A percentile compares a stretch with the other conserved stretches of the same genome.
phyloP scores from a whole-genome alignment of 1,140 invertebrate species.

The Atopsyche davidsoni region DNA sequence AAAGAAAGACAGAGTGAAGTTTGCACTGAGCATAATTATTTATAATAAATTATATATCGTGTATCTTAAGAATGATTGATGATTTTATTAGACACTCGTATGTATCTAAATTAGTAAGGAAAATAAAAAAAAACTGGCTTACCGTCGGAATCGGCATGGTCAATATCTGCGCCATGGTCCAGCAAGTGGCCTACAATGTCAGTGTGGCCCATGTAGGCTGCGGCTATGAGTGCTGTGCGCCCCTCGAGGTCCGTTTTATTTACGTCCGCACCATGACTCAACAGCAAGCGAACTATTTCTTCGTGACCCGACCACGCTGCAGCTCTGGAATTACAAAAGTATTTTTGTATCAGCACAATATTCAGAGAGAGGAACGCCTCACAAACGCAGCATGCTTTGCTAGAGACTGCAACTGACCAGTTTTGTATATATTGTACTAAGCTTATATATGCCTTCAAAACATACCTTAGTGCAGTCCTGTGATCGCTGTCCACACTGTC shows the following conservation, averaged over 20 bases:
- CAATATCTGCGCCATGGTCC: conserved; percentile 77
- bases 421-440: background rate
- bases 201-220: conserved; percentile 86
- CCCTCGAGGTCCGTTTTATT: conserved; percentile 82
- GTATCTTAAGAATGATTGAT: no score
- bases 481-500: conserved; percentile 75
- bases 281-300: conserved; percentile 63
- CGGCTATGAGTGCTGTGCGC: conserved; percentile 83
- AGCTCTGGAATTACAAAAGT: no score
- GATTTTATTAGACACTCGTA: no score
- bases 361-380: no score
- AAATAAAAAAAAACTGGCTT: conserved; percentile 16
- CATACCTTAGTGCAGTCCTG: conserved; percentile 54
- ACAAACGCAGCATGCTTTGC: no score
- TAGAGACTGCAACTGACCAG: background rate
- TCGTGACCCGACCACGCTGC: conserved; percentile 83
- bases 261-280: conserved; percentile 61
- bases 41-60: no score
- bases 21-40: no score
- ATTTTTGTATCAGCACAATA: no score
- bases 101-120: background rate
- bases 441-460: no score
- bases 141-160: conserved; percentile 85
- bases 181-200: conserved; percentile 84
- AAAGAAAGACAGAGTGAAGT: no score